phyloP scores from a whole-genome alignment of 2,797 vertebrate species.

The Melopsittacus undulatus region DNA sequence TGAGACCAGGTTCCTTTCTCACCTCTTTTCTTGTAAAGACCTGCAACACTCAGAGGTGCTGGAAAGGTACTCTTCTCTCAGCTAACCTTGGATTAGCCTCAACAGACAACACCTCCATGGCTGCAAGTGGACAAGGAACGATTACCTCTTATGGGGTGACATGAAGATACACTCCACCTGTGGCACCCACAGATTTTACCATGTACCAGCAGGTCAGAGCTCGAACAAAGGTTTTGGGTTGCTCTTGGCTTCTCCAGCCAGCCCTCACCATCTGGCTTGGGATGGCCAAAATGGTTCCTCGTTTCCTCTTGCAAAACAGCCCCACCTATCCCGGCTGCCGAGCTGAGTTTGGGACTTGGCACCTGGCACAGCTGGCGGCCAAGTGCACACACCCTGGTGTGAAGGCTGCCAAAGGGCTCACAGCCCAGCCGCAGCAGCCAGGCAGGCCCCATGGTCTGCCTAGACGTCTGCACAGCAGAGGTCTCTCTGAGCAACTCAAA shows the following conservation, averaged over 20 bases:
- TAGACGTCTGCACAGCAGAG: background rate
- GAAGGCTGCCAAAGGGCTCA: background rate
- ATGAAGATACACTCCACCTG: background rate
- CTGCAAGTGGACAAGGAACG: background rate
- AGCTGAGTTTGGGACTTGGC: background rate
- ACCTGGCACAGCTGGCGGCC: fast-evolving
- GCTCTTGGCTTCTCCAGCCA: background rate
- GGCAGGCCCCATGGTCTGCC: background rate
- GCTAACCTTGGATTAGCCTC: background rate
- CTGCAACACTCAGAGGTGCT: background rate
- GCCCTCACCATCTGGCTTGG: background rate
- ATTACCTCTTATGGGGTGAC: too few species aligned
- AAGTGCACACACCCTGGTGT: background rate
- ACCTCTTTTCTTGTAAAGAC: background rate
- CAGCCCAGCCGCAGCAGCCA: background rate
- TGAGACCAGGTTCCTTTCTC: background rate
- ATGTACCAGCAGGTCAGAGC: background rate
- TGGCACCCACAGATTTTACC: background rate
- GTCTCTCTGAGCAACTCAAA: background rate
- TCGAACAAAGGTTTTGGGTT: background rate
- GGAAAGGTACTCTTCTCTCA: background rate
- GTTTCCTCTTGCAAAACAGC: background rate
- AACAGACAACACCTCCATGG: fast-evolving
- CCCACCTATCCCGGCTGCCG: background rate
- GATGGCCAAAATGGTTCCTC: background rate